Evolutionary conservation across 1,140 invertebrate species (phyloP).

Genomic region (Amyelois transitella): DNA sequence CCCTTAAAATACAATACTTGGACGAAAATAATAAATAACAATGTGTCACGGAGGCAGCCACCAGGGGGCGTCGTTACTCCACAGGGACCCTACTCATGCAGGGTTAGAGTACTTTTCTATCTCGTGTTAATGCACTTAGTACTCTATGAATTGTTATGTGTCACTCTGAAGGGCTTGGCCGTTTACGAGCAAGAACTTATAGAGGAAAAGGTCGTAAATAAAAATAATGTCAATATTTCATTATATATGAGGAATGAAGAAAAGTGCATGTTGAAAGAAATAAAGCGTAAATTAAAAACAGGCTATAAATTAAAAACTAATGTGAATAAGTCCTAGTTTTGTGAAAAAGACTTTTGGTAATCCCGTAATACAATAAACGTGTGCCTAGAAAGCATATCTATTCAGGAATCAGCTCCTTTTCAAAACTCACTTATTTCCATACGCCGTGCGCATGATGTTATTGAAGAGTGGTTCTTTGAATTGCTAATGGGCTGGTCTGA

Average conservation of each 20-base stretch:
- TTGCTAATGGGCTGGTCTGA: conserved; percentile 59
- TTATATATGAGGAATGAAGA: neutral
- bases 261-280: neutral
- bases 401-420: conserved; percentile 63
- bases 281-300: neutral
- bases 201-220: neutral
- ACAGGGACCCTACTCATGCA: conserved; percentile 29
- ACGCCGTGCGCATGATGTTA: conserved; percentile 60
- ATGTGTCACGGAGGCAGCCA: conserved; percentile 10
- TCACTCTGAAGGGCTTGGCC: neutral
- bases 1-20: neutral
- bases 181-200: neutral
- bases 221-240: neutral
- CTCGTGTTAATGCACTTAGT: conserved; percentile 46
- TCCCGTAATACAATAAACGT: conserved; percentile 13
- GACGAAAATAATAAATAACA: conserved; percentile 14
- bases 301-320: no score
- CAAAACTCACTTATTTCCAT: conserved; percentile 64
- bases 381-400: conserved; percentile 33
- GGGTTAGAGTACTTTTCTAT: conserved; percentile 25
- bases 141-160: conserved; percentile 1
- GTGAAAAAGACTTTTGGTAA: no score
- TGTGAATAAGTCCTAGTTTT: no score
- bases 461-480: conserved; percentile 65
- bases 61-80: conserved; percentile 18